A percentile compares a stretch with the other conserved stretches of the same genome.
These are phyloP conservation scores for Phrynocephalus guinanensis DNA, from an alignment of 2,797 vertebrate genomes.

Conservation along the genomic window DNA sequence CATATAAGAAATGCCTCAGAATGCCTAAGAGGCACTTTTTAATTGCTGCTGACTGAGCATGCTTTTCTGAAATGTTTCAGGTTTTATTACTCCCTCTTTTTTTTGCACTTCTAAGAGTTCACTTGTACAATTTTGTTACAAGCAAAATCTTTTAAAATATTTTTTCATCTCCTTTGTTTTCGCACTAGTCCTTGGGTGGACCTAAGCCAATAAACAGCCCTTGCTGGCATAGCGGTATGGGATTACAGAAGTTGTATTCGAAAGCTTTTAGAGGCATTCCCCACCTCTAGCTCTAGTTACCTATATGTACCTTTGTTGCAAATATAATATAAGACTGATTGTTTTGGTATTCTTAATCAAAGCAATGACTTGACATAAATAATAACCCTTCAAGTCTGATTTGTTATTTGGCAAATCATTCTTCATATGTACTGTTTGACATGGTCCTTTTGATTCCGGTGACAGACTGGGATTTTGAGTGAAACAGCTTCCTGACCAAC, in stretches of 20 bases:
- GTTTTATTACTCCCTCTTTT: no score
- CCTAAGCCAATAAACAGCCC: neutral
- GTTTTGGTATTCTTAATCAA: no score
- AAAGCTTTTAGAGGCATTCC: neutral
- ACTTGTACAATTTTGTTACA: neutral
- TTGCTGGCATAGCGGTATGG: no score
- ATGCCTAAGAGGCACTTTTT: neutral
- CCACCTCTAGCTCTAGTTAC: neutral
- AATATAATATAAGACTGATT: neutral
- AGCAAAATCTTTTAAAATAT: neutral
- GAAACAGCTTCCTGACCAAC: neutral
- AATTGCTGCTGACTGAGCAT: neutral
- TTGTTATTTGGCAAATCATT: neutral
- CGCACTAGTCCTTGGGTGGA: neutral
- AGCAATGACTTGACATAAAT: neutral
- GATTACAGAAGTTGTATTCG: no score
- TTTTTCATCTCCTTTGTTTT: neutral
- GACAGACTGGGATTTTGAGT: neutral
- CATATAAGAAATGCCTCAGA: neutral
- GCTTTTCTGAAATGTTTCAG: neutral
- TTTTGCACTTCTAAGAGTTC: no score
- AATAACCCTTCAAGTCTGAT: neutral
- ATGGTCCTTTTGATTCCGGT: no score
- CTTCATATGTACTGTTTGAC: no score
- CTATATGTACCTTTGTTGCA: neutral